Evolutionary conservation across 2,888 invertebrate genomes (phyloP).

Genomic region (Brachyopa scutellaris): DNA sequence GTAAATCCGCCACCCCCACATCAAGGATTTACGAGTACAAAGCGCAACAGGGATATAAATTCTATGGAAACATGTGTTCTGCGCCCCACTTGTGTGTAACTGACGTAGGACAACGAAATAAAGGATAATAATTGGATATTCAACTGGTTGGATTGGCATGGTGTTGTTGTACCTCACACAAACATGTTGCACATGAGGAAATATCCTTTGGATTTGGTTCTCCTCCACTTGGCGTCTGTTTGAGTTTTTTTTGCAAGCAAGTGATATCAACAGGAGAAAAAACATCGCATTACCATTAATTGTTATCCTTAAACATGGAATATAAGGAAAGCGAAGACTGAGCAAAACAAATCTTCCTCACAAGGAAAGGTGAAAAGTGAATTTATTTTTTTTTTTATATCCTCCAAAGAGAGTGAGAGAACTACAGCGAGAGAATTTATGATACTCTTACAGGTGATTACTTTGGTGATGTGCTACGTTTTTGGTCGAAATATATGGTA

Average conservation of each 20-base stretch:
- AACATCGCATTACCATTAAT: constrained; percentile 61
- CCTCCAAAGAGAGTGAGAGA: background rate
- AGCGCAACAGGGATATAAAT: constrained; percentile 72
- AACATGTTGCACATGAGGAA: constrained; percentile 57
- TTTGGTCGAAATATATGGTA: background rate
- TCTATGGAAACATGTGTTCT: constrained; percentile 67
- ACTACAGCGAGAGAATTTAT: constrained; percentile 39
- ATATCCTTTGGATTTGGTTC: constrained; percentile 33
- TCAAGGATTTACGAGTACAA: background rate
- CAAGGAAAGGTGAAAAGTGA: constrained; percentile 4
- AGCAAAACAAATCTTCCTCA: constrained; percentile 8
- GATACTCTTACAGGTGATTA: constrained; percentile 71
- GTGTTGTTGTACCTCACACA: constrained; percentile 42
- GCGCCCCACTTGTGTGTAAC: constrained; percentile 38
- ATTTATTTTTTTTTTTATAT: constrained; percentile 5
- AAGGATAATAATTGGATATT: constrained; percentile 63
- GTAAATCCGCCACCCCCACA: background rate
- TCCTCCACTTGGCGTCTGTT: constrained; percentile 16
- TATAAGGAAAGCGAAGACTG: background rate
- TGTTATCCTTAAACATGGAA: constrained; percentile 43
- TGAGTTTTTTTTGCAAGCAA: background rate
- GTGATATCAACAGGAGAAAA: constrained; percentile 65
- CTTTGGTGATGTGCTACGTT: constrained; percentile 39
- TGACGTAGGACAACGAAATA: constrained; percentile 36
- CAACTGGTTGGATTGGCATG: constrained; percentile 66